Conservation (phyloP, 30 jellyfish, hydroid and myxozoan genomes). For the Chrysaora quinquecirrha region DNA sequence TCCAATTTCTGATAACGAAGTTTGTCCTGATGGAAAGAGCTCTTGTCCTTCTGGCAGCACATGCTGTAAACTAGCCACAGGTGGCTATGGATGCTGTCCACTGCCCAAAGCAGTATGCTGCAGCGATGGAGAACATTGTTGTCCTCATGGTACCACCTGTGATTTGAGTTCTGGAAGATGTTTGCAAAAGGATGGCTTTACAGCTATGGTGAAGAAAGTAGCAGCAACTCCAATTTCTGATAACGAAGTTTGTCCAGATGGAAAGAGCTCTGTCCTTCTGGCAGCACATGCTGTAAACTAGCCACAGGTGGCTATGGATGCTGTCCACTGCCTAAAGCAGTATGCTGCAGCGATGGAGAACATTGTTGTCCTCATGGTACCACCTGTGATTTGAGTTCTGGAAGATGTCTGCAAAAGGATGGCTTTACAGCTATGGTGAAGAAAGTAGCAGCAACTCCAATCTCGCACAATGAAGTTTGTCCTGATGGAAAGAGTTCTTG, state of each 20-base stretch:
- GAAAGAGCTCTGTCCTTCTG: constrained; percentile 45
- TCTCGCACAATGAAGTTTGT: background rate
- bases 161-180: constrained; percentile 33
- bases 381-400: constrained; percentile 32
- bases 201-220: constrained; percentile 33
- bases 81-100: constrained; percentile 72
- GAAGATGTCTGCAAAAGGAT: constrained; percentile 18
- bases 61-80: constrained; percentile 53
- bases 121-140: constrained; percentile 60
- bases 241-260: constrained; percentile 53
- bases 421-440: background rate
- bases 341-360: constrained; percentile 59
- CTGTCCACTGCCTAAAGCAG: constrained; percentile 69
- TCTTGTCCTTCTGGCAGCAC: constrained; percentile 54
- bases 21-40: constrained; percentile 12
- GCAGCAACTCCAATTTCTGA: constrained; percentile 20
- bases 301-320: constrained; percentile 64
- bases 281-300: constrained; percentile 64
- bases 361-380: constrained; percentile 86
- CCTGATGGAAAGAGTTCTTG: constrained; percentile 21
- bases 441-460: background rate
- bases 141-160: constrained; percentile 65
- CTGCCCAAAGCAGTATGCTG: constrained; percentile 57
- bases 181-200: background rate
- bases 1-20: background rate